Evolutionary conservation across 2,797 vertebrate species (phyloP), one percentile per base, ranked within the genome.

Genomic region (Rhabdophis nuchalis): DNA sequence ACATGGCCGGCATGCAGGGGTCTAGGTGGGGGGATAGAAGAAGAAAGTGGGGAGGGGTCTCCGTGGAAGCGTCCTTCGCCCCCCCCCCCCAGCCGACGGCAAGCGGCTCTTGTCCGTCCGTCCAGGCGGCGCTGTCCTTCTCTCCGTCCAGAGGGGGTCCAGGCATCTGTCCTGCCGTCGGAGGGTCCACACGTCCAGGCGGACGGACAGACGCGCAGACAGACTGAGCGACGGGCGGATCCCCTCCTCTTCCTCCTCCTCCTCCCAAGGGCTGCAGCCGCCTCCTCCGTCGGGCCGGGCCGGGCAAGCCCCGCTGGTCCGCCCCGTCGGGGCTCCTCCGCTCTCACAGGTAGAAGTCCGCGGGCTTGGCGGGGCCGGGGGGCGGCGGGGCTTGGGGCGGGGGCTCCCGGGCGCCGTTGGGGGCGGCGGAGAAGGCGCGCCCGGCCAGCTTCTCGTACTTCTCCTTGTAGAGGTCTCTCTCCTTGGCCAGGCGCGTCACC

Each of bases 391-490:
- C 95, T 50, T 50, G 46, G 46, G 1, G 97, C 96, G 95, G 95
- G 23, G 96, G 95, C 4, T 93, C 98, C 97, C 86, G 95, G 97
- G 91, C 96, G 1, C 64, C 64, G 64, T 32, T 72, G 95, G 97
- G 64, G 68, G 12, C 32, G 57, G 92, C 95, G 0, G 96, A 97
- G 97, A 98, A 98, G n/a, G 97, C 96, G 95, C 98, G 97, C 93
- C 98, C 97, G 90, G 99, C 99, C 95, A 99, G 98, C 97, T 99
- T 99, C 98, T 99, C 99, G 12, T 99, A 99, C 98, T 99, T 99
- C 95, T 99, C 99, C 97, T 99, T 99, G 98, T 99, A 99, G 94
- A 99, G 98, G 97, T 99, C 99, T 97, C 99, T 96, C 97, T 99
- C 99, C 96, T 99, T 98, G 97, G 97, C 98, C 90, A 99, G 98